Evolutionary conservation across 2,888 invertebrate genomes (phyloP).

Genomic region (Branchipolynoe longqiensis): DNA sequence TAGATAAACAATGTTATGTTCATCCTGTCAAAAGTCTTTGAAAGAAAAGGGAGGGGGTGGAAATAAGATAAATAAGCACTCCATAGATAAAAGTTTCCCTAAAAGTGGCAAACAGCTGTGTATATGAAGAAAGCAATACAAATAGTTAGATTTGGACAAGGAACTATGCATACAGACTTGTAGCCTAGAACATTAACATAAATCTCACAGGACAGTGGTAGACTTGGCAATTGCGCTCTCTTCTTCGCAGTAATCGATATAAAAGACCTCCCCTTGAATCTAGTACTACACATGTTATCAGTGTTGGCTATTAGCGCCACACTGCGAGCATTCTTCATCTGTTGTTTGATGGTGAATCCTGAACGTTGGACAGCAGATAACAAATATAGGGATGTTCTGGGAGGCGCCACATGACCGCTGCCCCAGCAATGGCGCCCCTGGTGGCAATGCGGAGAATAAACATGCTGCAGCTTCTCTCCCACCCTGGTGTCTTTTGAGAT

Average conservation of each 20-base stretch:
- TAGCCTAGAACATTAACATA: not conserved
- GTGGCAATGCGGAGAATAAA: slow-evolving; percentile 20
- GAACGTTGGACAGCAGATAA: slow-evolving; percentile 14
- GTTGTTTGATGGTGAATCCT: too few species aligned
- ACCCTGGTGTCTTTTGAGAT: too few species aligned
- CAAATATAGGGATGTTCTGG: not conserved
- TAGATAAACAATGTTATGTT: not conserved
- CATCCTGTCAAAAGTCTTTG: not conserved
- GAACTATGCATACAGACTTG: not conserved
- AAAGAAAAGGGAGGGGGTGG: too few species aligned
- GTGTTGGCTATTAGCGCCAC: too few species aligned
- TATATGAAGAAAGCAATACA: slow-evolving; percentile 21
- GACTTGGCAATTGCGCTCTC: not conserved
- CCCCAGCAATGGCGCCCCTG: slow-evolving; percentile 3
- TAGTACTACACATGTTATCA: too few species aligned
- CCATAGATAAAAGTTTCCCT: slow-evolving; percentile 9
- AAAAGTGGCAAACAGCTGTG: slow-evolving; percentile 22
- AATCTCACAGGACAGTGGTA: slow-evolving; percentile 16
- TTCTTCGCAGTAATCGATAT: not conserved
- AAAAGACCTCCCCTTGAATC: slow-evolving; percentile 17
- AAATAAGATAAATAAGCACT: slow-evolving; percentile 30
- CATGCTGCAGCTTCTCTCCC: too few species aligned
- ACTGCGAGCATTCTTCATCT: too few species aligned
- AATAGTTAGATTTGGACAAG: not conserved
- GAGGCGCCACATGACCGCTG: not conserved